These are phyloP conservation scores for Homalodisca vitripennis DNA, from an alignment of 1,140 invertebrate genomes.

Conservation along the genomic window DNA sequence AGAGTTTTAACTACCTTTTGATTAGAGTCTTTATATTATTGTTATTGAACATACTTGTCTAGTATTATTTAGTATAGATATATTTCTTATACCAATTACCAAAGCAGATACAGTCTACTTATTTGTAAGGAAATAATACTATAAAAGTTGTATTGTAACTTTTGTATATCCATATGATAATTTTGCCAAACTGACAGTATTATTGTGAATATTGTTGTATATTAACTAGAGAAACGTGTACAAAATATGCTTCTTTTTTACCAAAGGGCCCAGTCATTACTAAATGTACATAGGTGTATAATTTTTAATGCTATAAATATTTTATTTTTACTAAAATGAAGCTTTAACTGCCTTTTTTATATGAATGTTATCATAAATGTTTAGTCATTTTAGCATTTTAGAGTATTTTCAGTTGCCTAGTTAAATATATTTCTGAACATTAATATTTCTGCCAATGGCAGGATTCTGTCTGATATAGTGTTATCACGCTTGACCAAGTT, in stretches of 20 bases:
- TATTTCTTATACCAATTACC: neutral
- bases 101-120: too few species aligned
- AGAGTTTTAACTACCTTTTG: slow-evolving; percentile 14
- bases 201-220: slow-evolving; percentile 11
- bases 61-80: neutral
- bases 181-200: slow-evolving; percentile 14
- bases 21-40: too few species aligned
- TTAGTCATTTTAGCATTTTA: too few species aligned
- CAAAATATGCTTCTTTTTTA: slow-evolving; percentile 1
- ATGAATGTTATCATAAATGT: neutral
- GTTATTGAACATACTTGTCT: neutral
- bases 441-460: too few species aligned
- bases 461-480: too few species aligned
- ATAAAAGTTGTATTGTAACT: neutral
- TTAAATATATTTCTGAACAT: too few species aligned
- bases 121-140: too few species aligned
- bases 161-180: slow-evolving; percentile 6
- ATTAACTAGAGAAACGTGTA: neutral
- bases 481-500: too few species aligned
- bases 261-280: neutral
- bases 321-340: slow-evolving; percentile 8
- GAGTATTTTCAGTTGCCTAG: too few species aligned
- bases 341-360: slow-evolving; percentile 25
- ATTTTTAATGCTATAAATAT: slow-evolving; percentile 7
- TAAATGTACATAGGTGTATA: neutral